Conservation (phyloP, 2,888 invertebrate genomes). For the Lasiommata megera region DNA sequence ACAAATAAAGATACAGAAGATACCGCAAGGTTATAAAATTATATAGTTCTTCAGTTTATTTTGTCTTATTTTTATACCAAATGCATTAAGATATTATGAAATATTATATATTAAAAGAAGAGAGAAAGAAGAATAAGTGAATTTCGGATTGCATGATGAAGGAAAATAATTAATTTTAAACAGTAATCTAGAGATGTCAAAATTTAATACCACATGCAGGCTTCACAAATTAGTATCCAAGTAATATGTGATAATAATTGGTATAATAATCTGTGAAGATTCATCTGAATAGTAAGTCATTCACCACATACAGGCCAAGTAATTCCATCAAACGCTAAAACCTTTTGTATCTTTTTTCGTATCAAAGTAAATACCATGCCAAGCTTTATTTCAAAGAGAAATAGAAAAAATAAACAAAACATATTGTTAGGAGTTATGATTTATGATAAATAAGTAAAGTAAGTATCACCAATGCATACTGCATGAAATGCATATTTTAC, state of each 20-base stretch:
- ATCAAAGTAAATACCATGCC: not conserved
- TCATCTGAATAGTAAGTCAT: not conserved
- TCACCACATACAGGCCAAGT: not conserved
- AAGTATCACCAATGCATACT: not conserved
- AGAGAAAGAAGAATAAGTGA: too few species aligned
- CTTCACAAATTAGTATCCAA: too few species aligned
- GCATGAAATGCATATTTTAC: not conserved
- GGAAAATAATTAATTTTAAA: too few species aligned
- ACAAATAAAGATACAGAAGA: conserved; percentile 1
- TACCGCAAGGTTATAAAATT: not conserved
- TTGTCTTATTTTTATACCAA: not conserved
- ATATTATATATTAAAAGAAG: too few species aligned
- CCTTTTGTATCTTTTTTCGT: not conserved
- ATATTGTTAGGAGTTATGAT: not conserved
- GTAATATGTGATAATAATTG: too few species aligned
- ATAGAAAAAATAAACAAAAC: not conserved
- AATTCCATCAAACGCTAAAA: not conserved
- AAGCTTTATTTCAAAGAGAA: not conserved
- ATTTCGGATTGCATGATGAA: too few species aligned
- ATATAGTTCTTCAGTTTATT: too few species aligned
- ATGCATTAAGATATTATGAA: too few species aligned
- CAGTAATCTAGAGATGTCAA: too few species aligned
- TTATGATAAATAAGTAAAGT: not conserved
- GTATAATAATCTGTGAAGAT: too few species aligned
- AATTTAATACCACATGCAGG: too few species aligned